Percentiles rank a stretch among this genome's conserved stretches.
These are phyloP conservation scores for Urocitellus parryii DNA, from an alignment of 2,113 vertebrate genomes.

Conservation along the genomic window DNA sequence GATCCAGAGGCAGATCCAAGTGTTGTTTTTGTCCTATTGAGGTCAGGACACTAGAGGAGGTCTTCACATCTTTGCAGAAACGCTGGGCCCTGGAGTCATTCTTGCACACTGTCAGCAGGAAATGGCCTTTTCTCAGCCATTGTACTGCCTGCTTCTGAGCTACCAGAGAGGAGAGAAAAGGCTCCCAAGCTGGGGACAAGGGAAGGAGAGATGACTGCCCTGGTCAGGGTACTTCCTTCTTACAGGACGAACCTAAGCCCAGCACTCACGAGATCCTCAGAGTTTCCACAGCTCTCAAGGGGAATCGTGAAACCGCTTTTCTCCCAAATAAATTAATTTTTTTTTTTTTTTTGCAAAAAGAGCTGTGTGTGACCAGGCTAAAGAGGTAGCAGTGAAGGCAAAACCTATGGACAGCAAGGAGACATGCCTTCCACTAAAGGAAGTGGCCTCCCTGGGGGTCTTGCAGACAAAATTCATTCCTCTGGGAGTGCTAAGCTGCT, in stretches of 20 bases:
- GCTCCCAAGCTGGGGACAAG: neutral
- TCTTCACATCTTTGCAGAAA: neutral
- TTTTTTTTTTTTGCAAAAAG: conserved; percentile 12
- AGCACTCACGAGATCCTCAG: neutral
- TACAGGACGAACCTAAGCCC: neutral
- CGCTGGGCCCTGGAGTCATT: neutral
- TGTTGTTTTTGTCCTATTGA: conserved; percentile 1
- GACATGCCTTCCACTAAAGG: conserved; percentile 4
- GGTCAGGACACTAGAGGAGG: neutral
- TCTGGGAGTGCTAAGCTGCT: neutral
- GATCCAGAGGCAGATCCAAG: neutral
- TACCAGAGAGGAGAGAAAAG: neutral
- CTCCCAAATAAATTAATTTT: neutral
- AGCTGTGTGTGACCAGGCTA: neutral
- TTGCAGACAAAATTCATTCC: conserved; percentile 22
- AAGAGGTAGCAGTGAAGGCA: neutral
- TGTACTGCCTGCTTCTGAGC: conserved; percentile 48
- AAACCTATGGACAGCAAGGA: neutral
- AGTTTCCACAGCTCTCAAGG: neutral
- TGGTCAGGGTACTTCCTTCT: neutral
- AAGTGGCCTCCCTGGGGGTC: neutral
- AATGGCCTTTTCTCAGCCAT: conserved; percentile 50
- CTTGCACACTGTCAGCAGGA: conserved; percentile 34
- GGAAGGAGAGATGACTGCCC: neutral
- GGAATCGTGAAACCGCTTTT: neutral